phyloP scores from a whole-genome alignment of 2,888 invertebrate genomes.

The Xestia ashworthii region DNA sequence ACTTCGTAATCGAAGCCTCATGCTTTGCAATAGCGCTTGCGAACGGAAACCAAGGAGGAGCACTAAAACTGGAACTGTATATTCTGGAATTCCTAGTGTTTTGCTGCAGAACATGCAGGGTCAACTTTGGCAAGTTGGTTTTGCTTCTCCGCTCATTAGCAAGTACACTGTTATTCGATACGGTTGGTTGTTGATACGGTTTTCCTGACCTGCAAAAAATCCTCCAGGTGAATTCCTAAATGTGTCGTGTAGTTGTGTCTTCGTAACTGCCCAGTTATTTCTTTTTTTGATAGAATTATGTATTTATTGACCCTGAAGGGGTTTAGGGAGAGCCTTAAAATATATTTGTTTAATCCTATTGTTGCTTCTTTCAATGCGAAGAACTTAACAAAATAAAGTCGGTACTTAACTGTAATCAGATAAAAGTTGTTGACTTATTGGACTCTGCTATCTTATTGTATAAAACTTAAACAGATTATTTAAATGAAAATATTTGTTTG shows the following conservation, averaged over 20 bases:
- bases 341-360: conserved; percentile 10
- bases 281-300: background rate
- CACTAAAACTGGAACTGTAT: background rate
- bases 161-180: conserved; percentile 3
- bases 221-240: background rate
- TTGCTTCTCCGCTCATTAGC: conserved; percentile 26
- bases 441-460: conserved; percentile 24
- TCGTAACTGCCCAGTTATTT: background rate
- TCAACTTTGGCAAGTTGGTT: conserved; percentile 7
- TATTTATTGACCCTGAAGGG: background rate
- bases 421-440: conserved; percentile 39
- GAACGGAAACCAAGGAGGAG: background rate
- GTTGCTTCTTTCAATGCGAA: conserved; percentile 10
- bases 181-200: no score
- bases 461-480: conserved; percentile 23
- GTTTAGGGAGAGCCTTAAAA: background rate
- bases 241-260: background rate
- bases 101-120: background rate
- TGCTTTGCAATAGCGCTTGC: background rate
- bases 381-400: conserved; percentile 25
- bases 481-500: conserved; percentile 17
- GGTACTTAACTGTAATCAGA: conserved; percentile 20
- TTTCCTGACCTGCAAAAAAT: background rate
- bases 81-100: conserved; percentile 6
- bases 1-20: background rate